Evolutionary conservation across 2,113 vertebrate species (phyloP), one percentile per base, ranked within the genome.

Genomic region (Irena cyanogastra): DNA sequence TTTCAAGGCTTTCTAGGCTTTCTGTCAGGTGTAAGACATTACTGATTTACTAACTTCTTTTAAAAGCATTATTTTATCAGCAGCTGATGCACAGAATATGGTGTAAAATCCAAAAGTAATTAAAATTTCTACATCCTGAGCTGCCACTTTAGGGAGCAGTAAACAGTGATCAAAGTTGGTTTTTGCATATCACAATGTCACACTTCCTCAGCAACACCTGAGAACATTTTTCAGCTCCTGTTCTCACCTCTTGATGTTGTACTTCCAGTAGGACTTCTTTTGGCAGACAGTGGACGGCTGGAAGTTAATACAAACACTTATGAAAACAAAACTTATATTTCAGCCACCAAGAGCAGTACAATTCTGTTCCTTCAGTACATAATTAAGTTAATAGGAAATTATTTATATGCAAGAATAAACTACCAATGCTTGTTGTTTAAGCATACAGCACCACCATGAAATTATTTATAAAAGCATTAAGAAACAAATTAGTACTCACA

Each of bases 261-360:
- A 60, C 99, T 99, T 96, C 99, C 99, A 37, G 99, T 99, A 56
- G 99, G 98, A 60, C 98, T 98, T 97, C 98, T 98, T 97, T 99
- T 99, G 95, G 99, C 98, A 95, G 99, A 98, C 35, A 99, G 85
- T 0, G 99, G 99, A 60, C 99, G 99, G 97, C 99, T 99, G 94
- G 33, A 94, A 95, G 4, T 66, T 27, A 82, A 94, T 16, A 86
- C 15, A 94, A 91, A 74, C 20, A 68, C 28, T 83, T 53, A 82
- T 77, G 96, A 71, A 90, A 95, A 74, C 28, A 81, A 52, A 95
- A 53, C 19, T 47, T 39, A 0, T 22, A 78, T 59, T 88, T 90
- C 52, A 83, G 45, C 78, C 30, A 91, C 10, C 64, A 68, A 65
- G 47, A 81, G 56, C 41, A 85, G 23, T 33, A 21, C 21, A 70